Conservation (phyloP, 2,797 vertebrate species). For the Danio kyathit region DNA sequence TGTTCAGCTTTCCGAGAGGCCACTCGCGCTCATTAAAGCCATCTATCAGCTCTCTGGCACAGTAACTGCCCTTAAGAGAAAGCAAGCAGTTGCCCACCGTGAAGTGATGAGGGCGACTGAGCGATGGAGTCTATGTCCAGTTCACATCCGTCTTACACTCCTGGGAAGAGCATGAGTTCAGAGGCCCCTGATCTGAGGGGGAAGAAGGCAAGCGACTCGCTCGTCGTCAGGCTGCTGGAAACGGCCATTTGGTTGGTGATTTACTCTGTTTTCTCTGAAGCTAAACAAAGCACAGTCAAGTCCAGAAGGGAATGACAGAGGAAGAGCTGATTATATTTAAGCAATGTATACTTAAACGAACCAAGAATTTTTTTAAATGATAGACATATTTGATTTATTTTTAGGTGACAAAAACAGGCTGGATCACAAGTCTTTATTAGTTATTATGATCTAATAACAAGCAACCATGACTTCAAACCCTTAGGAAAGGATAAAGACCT, state of each 20-base stretch:
- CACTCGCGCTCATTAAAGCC: constrained; percentile 45
- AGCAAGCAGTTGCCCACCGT: constrained; percentile 41
- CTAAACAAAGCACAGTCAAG: constrained; percentile 57
- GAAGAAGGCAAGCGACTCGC: constrained; percentile 3
- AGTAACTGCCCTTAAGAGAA: constrained; percentile 44
- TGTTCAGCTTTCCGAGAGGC: constrained; percentile 18
- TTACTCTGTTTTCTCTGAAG: constrained; percentile 67
- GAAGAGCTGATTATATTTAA: constrained; percentile 21
- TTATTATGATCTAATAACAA: neutral
- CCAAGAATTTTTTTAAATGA: neutral
- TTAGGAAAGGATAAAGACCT: neutral
- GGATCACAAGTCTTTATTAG: neutral
- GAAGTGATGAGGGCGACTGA: constrained; percentile 39
- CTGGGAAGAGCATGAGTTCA: constrained; percentile 18
- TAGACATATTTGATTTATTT: neutral
- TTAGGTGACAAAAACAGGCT: neutral
- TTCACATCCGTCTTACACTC: constrained; percentile 42
- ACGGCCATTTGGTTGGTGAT: constrained; percentile 65
- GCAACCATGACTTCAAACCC: neutral
- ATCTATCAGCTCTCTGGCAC: constrained; percentile 50
- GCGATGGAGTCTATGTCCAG: constrained; percentile 33
- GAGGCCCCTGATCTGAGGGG: constrained; percentile 7
- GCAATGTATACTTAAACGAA: neutral
- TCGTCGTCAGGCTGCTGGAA: constrained; percentile 48
- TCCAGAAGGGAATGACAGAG: constrained; percentile 52